A percentile compares a stretch with the other conserved stretches of the same genome.
Conservation (phyloP, 2,888 invertebrate genomes). For the Caenorhabditis sp. region DNA sequence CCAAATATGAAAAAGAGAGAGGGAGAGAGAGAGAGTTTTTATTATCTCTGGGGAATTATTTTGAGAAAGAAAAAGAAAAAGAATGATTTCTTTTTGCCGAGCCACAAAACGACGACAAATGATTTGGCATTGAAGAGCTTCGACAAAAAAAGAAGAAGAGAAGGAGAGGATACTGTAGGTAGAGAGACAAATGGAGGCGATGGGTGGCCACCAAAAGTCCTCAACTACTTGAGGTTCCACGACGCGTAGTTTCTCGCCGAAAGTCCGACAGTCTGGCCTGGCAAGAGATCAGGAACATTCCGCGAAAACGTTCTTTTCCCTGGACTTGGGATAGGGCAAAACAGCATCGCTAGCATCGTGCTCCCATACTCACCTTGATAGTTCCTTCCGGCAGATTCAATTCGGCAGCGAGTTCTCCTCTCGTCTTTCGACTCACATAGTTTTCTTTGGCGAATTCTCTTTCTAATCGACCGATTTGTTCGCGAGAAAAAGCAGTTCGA, state of each 20-base stretch:
- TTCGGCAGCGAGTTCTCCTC: conserved; percentile 92
- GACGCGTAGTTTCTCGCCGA: neutral
- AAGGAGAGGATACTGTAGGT: conserved; percentile 15
- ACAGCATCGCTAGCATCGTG: too few relatives aligned
- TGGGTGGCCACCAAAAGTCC: neutral
- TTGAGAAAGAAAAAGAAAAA: conserved; percentile 1
- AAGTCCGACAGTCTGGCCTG: too few relatives aligned
- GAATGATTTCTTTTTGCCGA: conserved; percentile 14
- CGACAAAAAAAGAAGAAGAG: neutral
- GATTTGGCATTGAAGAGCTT: conserved; percentile 26
- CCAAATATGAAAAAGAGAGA: too few relatives aligned
- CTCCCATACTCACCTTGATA: conserved; percentile 85
- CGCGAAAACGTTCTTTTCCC: too few relatives aligned
- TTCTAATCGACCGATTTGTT: conserved; percentile 82
- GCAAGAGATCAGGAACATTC: too few relatives aligned
- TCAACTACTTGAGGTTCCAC: neutral
- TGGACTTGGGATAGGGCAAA: too few relatives aligned
- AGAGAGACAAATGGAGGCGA: neutral
- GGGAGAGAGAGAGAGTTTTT: neutral
- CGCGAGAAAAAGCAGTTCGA: conserved; percentile 93
- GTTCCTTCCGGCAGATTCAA: conserved; percentile 93
- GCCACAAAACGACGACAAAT: conserved; percentile 16
- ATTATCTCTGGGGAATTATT: neutral
- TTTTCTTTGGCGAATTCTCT: conserved; percentile 96
- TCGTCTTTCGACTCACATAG: conserved; percentile 91